Evolutionary conservation across 2,888 invertebrate genomes (phyloP).

Genomic region (Lobophora halterata): DNA sequence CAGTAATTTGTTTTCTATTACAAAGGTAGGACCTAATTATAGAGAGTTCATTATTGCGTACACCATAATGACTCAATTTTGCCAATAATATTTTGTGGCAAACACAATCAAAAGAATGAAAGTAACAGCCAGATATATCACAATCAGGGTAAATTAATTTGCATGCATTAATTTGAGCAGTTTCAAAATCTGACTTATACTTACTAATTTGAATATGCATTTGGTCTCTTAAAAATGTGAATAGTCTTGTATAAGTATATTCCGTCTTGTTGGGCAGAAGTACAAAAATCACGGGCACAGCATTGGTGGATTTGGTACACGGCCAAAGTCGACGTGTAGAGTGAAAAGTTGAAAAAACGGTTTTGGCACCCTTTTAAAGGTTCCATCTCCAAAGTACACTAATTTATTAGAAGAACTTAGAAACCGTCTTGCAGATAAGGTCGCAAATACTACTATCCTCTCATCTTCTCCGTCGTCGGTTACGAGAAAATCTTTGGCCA

Average conservation of each 20-base stretch:
- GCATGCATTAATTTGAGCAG: slow-evolving; percentile 8
- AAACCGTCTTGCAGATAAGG: background rate
- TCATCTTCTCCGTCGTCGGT: slow-evolving; percentile 1
- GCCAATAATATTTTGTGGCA: too few relatives aligned
- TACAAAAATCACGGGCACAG: background rate
- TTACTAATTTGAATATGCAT: too few relatives aligned
- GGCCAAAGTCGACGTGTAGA: slow-evolving; percentile 4
- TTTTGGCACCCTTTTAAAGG: slow-evolving; percentile 10
- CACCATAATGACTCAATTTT: too few relatives aligned
- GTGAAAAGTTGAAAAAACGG: slow-evolving; percentile 14
- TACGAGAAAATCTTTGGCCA: slow-evolving; percentile 8
- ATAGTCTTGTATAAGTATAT: slow-evolving; percentile 1
- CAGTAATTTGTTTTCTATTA: too few relatives aligned
- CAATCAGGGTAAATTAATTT: background rate
- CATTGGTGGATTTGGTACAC: background rate
- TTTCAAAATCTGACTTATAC: slow-evolving; percentile 12
- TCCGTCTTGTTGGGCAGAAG: slow-evolving; percentile 1
- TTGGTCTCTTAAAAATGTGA: too few relatives aligned
- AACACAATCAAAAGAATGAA: too few relatives aligned
- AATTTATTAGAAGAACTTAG: background rate
- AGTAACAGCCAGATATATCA: slow-evolving; percentile 10
- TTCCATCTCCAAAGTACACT: background rate
- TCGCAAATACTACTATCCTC: slow-evolving; percentile 2
- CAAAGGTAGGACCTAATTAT: too few relatives aligned
- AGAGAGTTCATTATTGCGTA: too few relatives aligned